Evolutionary conservation across 2,797 vertebrate genomes (phyloP), one percentile per base, ranked within the genome.

Genomic region (Rhincodon typus): DNA sequence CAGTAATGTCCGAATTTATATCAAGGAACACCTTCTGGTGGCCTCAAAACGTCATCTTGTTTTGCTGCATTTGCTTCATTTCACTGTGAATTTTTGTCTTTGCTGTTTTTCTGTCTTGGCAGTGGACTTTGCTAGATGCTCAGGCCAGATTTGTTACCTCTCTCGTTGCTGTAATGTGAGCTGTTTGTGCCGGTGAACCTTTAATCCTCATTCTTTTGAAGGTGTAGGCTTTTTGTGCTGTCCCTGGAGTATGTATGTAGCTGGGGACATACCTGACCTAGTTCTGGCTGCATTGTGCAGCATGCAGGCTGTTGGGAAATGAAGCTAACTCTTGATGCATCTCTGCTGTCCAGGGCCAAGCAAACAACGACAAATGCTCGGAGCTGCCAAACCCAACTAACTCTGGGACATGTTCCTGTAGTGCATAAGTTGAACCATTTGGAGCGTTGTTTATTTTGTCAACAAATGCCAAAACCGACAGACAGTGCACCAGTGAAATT

Each of bases 311-410:
- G 38, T 38, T 84, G 42, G 38, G 4, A 25, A 46, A 46, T 6
- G 17, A 84, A 46, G 5, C 1, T 21, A 23, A 5, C 38, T 84
- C 42, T 84, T 6, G 21, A 7, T 46, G 38, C 38, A 23, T 38
- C 4, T 42, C 23, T 42, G 17, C 38, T 66, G 17, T 2, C 38
- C 90, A 30, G 66, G 38, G 8, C 19, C 12, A 93, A 93, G 66
- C 42, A 27, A 69, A 93, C 90, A 93, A 4, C 7, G 42, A 19
- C n/a, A 66, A 93, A 42, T 93, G 90, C 19, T 42, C 34, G n/a
- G 62, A 93, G 62, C 62, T 93, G 90, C 90, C 90, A 69, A 93
- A 69, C 90, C 87, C 62, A 93, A 25, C 19, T n/a, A 67, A 13
- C 90, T 62, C 90, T 25, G n/a, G 90, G 66, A 93, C n/a, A 62